These are phyloP conservation scores for Ranitomeya imitator DNA, from an alignment of 2,113 vertebrate genomes.

Conservation along the genomic window DNA sequence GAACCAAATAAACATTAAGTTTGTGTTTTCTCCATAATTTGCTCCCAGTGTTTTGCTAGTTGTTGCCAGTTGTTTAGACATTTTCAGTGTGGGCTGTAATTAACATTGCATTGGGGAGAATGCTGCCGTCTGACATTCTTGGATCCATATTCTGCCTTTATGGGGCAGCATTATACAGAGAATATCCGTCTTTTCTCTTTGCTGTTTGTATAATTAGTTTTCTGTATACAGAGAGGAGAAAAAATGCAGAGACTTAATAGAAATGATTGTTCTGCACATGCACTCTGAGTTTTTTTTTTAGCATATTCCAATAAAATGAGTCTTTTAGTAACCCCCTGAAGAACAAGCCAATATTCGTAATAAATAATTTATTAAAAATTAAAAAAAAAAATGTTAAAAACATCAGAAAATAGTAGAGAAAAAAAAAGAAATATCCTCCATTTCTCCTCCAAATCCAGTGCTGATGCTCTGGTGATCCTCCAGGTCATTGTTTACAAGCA, in stretches of 20 bases:
- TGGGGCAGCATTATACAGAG: slow-evolving; percentile 10
- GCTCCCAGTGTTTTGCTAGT: slow-evolving; percentile 40
- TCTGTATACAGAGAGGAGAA: slow-evolving; percentile 7
- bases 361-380: no score
- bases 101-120: slow-evolving; percentile 41
- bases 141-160: slow-evolving; percentile 48
- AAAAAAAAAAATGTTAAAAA: no score
- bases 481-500: no score
- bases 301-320: not conserved
- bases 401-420: no score
- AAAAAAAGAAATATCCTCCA: no score
- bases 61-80: slow-evolving; percentile 57
- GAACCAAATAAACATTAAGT: slow-evolving; percentile 45
- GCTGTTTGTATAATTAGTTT: slow-evolving; percentile 17
- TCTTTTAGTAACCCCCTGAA: no score
- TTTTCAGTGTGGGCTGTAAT: slow-evolving; percentile 50
- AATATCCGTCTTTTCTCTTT: slow-evolving; percentile 4
- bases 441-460: no score
- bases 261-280: not conserved
- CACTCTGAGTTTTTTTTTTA: not conserved
- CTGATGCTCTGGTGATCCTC: no score
- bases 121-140: slow-evolving; percentile 43
- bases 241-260: not conserved
- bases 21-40: slow-evolving; percentile 52
- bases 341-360: no score